Evolutionary conservation across 2,797 vertebrate species (phyloP), one percentile per base, ranked within the genome.

Genomic region (Ispidina picta): DNA sequence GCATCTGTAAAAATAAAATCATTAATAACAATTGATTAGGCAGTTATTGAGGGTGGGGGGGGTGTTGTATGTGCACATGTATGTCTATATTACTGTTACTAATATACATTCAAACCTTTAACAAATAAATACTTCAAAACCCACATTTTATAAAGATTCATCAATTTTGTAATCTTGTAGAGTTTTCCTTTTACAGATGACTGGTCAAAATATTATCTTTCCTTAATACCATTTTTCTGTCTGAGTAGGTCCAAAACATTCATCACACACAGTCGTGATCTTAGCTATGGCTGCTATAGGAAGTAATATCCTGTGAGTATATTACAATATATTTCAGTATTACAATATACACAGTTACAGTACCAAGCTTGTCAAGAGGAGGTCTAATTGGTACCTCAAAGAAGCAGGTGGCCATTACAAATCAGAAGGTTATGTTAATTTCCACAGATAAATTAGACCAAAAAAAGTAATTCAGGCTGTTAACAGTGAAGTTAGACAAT

Each of bases 221-320:
- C 26, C 33, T 90, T 91, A 84, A 86, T 62, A 5, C 70, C 59
- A 28, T 41, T 56, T 59, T 84, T 35, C 21, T 51, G 18, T 18
- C 33, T 90, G 62, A 85, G 76, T 13, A 51, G 73, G 72, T 90
- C 77, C 85, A 69, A 89, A 88, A 60, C 70, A 49, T 15, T 52
- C 28, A 59, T 48, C 78, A 21, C 62, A 55, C 33, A 35, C 2
- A 81, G 75, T 12, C 70, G 10, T 5, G 43, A 75, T 65, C 92
- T 94, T 84, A 94, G 86, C 83, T 10, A 64, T 71, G 91, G 89
- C 79, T 96, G 92, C 88, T 90, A 49, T 1, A 48, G 71, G 71
- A 37, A 86, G 54, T 10, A 83, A 59, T 83, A 8, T 89, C 79
- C 71, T 43, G 17, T 35, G 72, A 83, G 48, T 43, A 35, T 54